phyloP scores from a whole-genome alignment of 2,888 invertebrate genomes.

The Cacoxenus indagator region DNA sequence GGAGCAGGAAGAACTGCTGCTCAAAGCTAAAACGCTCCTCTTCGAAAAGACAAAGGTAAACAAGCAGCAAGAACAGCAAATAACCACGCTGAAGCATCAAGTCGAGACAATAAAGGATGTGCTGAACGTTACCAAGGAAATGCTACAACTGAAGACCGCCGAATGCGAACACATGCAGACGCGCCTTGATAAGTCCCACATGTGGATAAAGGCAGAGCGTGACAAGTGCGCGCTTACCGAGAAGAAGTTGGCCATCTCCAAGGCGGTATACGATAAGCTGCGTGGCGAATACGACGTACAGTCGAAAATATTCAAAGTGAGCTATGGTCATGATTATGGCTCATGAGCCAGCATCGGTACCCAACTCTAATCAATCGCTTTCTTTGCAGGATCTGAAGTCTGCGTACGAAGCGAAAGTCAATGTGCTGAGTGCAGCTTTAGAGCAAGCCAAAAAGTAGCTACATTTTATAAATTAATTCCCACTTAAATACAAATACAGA shows the following conservation, averaged over 20 bases:
- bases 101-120: slow-evolving; percentile 85
- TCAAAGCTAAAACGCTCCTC: slow-evolving; percentile 79
- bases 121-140: slow-evolving; percentile 83
- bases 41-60: slow-evolving; percentile 84
- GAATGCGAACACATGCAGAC: slow-evolving; percentile 83
- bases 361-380: not conserved
- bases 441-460: slow-evolving; percentile 58
- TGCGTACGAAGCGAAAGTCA: slow-evolving; percentile 79
- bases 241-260: slow-evolving; percentile 80
- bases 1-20: slow-evolving; percentile 72
- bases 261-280: slow-evolving; percentile 81
- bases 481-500: slow-evolving; percentile 52
- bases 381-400: slow-evolving; percentile 74
- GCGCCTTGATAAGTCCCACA: slow-evolving; percentile 75
- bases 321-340: not conserved
- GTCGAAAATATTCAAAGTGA: slow-evolving; percentile 78
- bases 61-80: slow-evolving; percentile 84
- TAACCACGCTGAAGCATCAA: slow-evolving; percentile 76
- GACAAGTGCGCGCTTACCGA: slow-evolving; percentile 79
- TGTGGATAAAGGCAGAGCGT: slow-evolving; percentile 80
- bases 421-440: slow-evolving; percentile 56
- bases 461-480: slow-evolving; percentile 56
- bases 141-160: slow-evolving; percentile 82
- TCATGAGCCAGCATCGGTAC: too few species aligned
- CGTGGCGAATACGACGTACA: slow-evolving; percentile 85